These are phyloP conservation scores for Sylvilagus floridanus DNA, from an alignment of 2,797 vertebrate species.

Conservation along the genomic window DNA sequence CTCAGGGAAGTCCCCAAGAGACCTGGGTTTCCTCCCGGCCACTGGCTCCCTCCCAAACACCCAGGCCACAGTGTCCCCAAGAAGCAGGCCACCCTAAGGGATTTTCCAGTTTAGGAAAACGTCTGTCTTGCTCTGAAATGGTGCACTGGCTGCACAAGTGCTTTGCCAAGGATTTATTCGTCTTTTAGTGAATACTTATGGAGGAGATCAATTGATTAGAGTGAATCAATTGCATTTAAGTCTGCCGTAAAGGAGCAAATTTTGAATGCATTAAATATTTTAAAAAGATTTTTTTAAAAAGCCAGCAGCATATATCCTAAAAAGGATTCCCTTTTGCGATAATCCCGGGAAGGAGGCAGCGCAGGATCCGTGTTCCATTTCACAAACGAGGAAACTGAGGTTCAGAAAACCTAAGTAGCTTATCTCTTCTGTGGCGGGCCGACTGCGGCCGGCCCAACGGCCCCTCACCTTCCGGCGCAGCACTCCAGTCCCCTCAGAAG, in stretches of 20 bases:
- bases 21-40: background rate
- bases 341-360: background rate
- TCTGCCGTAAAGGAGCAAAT: background rate
- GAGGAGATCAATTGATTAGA: background rate
- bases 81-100: background rate
- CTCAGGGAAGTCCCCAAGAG: background rate
- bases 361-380: background rate
- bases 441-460: background rate
- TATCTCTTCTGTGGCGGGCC: background rate
- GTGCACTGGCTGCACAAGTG: background rate
- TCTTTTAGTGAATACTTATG: background rate
- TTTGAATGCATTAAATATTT: background rate
- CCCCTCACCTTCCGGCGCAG: background rate
- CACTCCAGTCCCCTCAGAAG: background rate
- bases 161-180: background rate
- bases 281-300: background rate
- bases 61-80: background rate
- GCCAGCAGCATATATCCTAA: background rate
- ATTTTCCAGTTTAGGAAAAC: conserved; percentile 32
- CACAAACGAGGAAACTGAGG: background rate
- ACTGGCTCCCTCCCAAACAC: background rate
- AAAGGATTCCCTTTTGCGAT: background rate
- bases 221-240: background rate
- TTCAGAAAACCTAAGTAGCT: background rate
- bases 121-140: background rate